Base-by-base conservation (phyloP, 2,888 invertebrate genomes). In the Agrenia bidenticulata region DNA sequence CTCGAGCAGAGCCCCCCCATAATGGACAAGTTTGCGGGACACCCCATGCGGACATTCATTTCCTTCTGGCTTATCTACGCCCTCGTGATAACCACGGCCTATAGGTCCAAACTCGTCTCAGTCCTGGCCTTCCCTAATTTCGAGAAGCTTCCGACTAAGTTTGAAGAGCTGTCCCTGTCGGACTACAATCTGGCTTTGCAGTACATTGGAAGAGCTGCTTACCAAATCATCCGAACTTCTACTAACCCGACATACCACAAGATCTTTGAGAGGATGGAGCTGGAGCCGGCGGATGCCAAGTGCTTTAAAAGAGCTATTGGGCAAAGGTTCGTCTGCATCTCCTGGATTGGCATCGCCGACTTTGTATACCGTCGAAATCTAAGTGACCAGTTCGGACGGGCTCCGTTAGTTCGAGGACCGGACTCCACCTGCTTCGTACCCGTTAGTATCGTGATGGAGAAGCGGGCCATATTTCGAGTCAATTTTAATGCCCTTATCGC, bases 151-250 rank as follows among this genome's bases (percentile, higher is more conserved):
- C 74, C 74, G 11, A 45, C 57, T 32, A 69, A n/a, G 15, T 72
- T 72, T 53, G 53, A 65, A 55, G 66, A 61, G 26, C 54, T 75
- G 57, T 60, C 70, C 13, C 24, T 51, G 0, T 69, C 74, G 11
- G 39, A 57, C 9, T 75, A 58, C 23, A 15, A 42, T 9, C 50
- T 61, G 27, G 68, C 69, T 11, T 54, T 74, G 11, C 67, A 67
- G 24, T 72, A 59, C 53, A 57, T 67, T 17, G 62, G 66, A 9
- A 72, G 72, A 19, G 74, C 72, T 1, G 74, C 72, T 1, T 72
- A 57, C 27, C 9, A 45, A 5, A 19, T 67, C 1, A 45, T 74
- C 13, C 64, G 68, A 53, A 69, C 72, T 19, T 65, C 70, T 0
- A 54, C 63, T 2, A 65, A 66, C 41, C 69, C 69, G 21, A 69